phyloP scores from a whole-genome alignment of 2,113 vertebrate genomes.

The Siniperca knerii region DNA sequence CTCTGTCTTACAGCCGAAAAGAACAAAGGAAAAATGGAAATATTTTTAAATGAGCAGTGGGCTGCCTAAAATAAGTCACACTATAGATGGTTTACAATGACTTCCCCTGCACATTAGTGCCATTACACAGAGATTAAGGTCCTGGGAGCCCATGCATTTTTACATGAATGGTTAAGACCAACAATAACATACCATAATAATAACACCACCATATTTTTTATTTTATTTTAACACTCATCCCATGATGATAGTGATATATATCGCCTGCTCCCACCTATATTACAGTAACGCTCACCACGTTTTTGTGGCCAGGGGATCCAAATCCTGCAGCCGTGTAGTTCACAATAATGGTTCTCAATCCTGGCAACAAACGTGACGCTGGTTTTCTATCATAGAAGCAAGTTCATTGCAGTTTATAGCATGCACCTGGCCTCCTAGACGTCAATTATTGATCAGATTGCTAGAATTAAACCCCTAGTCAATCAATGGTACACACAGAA shows the following conservation, averaged over 20 bases:
- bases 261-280: neutral
- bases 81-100: neutral
- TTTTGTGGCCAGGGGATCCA: neutral
- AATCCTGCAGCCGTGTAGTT: neutral
- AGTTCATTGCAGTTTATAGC: neutral
- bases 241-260: neutral
- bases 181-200: neutral
- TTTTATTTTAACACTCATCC: neutral
- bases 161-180: neutral
- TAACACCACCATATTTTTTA: neutral
- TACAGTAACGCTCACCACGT: neutral
- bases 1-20: neutral
- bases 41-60: constrained; percentile 10
- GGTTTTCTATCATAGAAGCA: neutral
- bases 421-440: neutral
- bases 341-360: neutral
- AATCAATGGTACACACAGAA: neutral
- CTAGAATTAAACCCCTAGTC: neutral
- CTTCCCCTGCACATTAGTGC: neutral
- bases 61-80: constrained; percentile 19
- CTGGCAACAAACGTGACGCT: neutral
- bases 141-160: neutral
- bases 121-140: neutral
- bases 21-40: constrained; percentile 4
- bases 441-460: neutral